Evolutionary conservation across 30 jellyfish, hydroid and myxozoan genomes (phyloP).

Genomic region (Nemopilema nomurai): DNA sequence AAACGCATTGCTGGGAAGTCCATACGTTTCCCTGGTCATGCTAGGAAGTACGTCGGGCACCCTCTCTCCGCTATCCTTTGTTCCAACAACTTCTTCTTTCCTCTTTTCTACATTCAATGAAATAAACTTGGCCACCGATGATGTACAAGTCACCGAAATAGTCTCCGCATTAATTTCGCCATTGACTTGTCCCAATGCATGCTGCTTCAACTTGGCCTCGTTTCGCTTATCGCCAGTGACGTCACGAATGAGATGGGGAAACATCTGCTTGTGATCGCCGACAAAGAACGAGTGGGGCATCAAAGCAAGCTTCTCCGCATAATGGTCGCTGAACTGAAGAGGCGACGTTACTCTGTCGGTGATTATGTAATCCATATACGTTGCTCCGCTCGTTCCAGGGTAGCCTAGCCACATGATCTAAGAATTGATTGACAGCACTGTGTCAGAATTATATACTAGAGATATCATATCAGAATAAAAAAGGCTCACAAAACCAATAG

Average conservation of each 20-base stretch:
- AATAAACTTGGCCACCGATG: constrained; percentile 82
- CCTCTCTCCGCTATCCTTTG: constrained; percentile 99
- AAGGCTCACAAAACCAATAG: too few relatives aligned
- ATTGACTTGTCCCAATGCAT: constrained; percentile 34
- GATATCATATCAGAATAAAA: too few relatives aligned
- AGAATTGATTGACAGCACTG: too few relatives aligned
- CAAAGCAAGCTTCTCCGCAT: constrained; percentile 95
- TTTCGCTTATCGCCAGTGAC: constrained; percentile 93
- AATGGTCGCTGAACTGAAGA: constrained; percentile 83
- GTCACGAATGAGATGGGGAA: constrained; percentile 96
- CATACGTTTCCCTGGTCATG: constrained; percentile 94
- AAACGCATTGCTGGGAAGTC: constrained; percentile 97
- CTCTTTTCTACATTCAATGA: constrained; percentile 82
- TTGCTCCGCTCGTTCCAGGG: constrained; percentile 99
- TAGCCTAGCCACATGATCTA: constrained; percentile 99
- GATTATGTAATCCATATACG: constrained; percentile 97
- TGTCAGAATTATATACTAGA: too few relatives aligned
- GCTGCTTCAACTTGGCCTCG: constrained; percentile 76
- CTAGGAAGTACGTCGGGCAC: constrained; percentile 95
- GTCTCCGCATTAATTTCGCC: constrained; percentile 39
- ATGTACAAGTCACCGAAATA: constrained; percentile 81
- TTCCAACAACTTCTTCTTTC: constrained; percentile 94
- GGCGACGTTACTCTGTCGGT: constrained; percentile 99
- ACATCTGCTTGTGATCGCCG: constrained; percentile 99
- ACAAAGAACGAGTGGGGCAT: constrained; percentile 98